These are phyloP conservation scores for Colossoma macropomum DNA, from an alignment of 2,113 vertebrate genomes.

Conservation along the genomic window DNA sequence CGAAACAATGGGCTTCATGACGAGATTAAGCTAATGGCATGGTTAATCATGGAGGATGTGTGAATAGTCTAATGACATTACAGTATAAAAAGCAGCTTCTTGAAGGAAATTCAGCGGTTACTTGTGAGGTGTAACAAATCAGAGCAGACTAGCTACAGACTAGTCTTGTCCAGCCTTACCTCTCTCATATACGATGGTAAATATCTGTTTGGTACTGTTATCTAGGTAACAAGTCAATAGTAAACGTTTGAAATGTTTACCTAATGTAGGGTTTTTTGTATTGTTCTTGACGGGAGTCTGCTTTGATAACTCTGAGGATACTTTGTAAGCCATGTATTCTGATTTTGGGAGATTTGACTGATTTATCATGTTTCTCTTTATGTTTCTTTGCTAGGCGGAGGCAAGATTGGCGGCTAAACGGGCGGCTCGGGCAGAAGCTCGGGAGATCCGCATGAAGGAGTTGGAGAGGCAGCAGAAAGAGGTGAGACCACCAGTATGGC, in stretches of 20 bases:
- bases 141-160: not conserved
- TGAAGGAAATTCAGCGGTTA: not conserved
- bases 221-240: not conserved
- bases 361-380: not conserved
- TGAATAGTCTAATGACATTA: slow-evolving; percentile 28
- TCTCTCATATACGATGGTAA: slow-evolving; percentile 20
- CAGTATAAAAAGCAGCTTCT: not conserved
- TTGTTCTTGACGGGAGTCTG: not conserved
- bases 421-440: slow-evolving; percentile 86
- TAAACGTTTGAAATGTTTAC: not conserved
- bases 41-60: slow-evolving; percentile 33
- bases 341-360: not conserved
- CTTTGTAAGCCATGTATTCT: too few relatives aligned
- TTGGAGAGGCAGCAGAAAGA: slow-evolving; percentile 92
- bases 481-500: slow-evolving; percentile 68
- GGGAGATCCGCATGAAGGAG: slow-evolving; percentile 93
- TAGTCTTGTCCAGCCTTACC: not conserved
- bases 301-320: not conserved
- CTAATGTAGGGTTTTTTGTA: not conserved
- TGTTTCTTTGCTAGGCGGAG: slow-evolving; percentile 80
- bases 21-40: slow-evolving; percentile 39
- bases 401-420: slow-evolving; percentile 87
- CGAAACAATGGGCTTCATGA: slow-evolving; percentile 26
- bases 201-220: not conserved
- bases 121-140: not conserved